Base-by-base conservation (phyloP, 2,797 vertebrate genomes). In the Leucoraja ocellata region DNA sequence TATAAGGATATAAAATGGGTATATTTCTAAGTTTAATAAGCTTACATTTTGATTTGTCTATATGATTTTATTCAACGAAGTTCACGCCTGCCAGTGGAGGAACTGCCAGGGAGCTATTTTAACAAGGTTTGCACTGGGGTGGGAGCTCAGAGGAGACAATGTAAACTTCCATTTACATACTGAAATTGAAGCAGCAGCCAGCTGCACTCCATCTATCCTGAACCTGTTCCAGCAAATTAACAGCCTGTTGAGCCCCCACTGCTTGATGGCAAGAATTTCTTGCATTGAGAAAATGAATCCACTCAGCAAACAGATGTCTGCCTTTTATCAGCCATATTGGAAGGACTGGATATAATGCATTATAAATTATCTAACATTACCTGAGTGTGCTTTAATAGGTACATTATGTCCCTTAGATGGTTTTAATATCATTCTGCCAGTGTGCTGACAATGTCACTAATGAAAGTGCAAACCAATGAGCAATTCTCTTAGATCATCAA, bases 241-340 rank as follows among this genome's bases (percentile, higher is more conserved):
- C 71, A 76, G 90, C 68, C 90, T 74, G 90, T 92, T 92, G 90
- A 92, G 23, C 73, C 18, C 63, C 90, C 68, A 58, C 90, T 92
- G 90, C 39, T 92, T 11, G 39, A 58, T 3, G 36, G 90, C 39
- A 74, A 54, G 46, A 91, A 16, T 39, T 74, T 46, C 25, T 13
- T 76, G 90, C 90, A 92, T 18, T 76, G 71, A 92, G 90, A 92
- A 92, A 76, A 74, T 76, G 73, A 92, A 88, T 68, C 84, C 36
- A 68, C 63, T 68, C 61, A 65, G 84, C 63, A 88, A 88, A 88
- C 84, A 88, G 84, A 88, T 88, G 84, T 88, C 84, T 88, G 84
- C n/a, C 84, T 68, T 88, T 88, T 88, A 88, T 88, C 61, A 88
- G 32, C 63, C 68, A 21, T 68, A 68, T 36, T 88, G 84, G 63